Evolutionary conservation across 1,140 invertebrate genomes (phyloP), one percentile per base, ranked within the genome.

Genomic region (Phenacoccus solenopsis): DNA sequence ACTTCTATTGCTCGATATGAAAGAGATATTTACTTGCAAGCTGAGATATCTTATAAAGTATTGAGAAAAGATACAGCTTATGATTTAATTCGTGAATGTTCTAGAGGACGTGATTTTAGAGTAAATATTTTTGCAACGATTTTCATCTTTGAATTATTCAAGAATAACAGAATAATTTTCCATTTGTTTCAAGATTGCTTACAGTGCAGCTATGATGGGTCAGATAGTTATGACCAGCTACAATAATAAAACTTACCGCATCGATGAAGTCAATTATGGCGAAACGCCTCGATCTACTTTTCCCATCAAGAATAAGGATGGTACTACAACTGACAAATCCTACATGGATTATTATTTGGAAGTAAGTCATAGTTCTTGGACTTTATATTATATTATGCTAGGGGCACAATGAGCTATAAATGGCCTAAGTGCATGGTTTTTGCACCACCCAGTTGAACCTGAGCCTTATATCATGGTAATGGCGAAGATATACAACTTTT

Each of bases 181-280:
- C 27, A 74, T n/a, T n/a, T n/a, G n/a, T n/a, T n/a, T n/a, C n/a
- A n/a, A n/a, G 72, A 68, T 28, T 0, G 35, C 27, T 0, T 74
- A 74, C 30, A 67, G 69, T 38, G 21, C 21, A 1, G 12, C 1
- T 0, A 67, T 75, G 0, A 49, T 72, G 12, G 74, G 73, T 13
- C n/a, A 21, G 9, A 30, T 88, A 68, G 91, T 98, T 0, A 77
- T 98, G 20, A 98, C 95, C 0, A 83, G 88, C 69, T 91, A 91
- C 75, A 91, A 90, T 73, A 89, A 90, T 70, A 84, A 84, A 74
- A 90, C 87, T 0, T 91, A 90, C 72, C 78, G 82, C 22, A 80
- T 98, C 20, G 88, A 94, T 78, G 92, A 95, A 74, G 87, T 98
- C 56, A 83, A 87, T 68, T 95, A 88, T 78, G 78, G 83, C 4